Evolutionary conservation across 2,113 vertebrate species (phyloP).

Genomic region (Tyto alba): DNA sequence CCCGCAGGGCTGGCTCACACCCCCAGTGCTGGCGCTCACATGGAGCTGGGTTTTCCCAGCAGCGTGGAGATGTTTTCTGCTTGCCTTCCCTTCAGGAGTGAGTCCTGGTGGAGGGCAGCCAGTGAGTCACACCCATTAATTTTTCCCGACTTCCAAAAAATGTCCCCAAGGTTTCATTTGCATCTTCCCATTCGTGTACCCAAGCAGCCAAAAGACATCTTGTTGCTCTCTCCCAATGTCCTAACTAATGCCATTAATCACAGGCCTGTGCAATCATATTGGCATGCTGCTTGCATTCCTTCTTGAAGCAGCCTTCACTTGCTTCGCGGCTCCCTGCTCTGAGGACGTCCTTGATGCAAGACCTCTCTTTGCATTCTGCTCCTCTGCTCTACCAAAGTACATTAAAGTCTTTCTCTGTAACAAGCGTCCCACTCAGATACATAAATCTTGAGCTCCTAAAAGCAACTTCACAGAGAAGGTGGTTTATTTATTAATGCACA

Average conservation of each 20-base stretch:
- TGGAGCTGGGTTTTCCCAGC: too few relatives aligned
- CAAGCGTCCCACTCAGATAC: background rate
- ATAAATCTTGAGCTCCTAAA: background rate
- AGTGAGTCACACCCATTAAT: too few relatives aligned
- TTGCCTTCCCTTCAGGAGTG: background rate
- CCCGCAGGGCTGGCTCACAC: accelerated
- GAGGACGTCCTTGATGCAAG: background rate
- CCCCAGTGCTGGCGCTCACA: accelerated
- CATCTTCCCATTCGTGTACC: background rate
- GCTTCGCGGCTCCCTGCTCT: background rate
- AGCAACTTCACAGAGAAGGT: background rate
- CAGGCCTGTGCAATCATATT: accelerated
- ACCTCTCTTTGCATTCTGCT: background rate
- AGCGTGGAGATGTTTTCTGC: accelerated
- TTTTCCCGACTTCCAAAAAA: background rate
- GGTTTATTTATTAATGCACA: background rate
- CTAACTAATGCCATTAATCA: background rate
- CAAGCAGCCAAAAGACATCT: background rate
- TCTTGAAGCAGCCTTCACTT: background rate
- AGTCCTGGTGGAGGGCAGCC: background rate
- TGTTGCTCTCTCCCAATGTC: background rate
- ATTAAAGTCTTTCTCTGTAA: background rate
- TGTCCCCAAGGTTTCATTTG: background rate
- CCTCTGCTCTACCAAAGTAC: background rate
- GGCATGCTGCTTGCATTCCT: background rate